phyloP scores from a whole-genome alignment of 1,140 invertebrate genomes.

The Drosophila varians region DNA sequence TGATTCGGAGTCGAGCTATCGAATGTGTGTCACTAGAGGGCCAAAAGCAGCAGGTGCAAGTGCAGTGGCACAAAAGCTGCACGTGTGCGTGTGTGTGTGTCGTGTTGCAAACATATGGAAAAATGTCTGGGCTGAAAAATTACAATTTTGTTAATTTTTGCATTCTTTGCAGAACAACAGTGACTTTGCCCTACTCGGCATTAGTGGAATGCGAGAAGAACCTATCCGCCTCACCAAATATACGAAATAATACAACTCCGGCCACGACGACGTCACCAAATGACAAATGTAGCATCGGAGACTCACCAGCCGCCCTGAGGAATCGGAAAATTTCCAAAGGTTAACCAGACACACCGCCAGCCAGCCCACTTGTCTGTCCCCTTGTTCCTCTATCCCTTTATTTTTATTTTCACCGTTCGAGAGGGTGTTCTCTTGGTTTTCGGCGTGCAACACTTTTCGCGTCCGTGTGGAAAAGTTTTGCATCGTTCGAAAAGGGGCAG shows the following conservation, averaged over 20 bases:
- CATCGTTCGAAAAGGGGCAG: constrained; percentile 52
- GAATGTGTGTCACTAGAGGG: constrained; percentile 65
- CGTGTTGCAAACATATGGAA: constrained; percentile 68
- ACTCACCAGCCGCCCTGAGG: constrained; percentile 48
- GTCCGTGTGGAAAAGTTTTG: constrained; percentile 49
- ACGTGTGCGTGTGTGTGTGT: constrained; percentile 22
- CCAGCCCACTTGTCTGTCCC: constrained; percentile 3
- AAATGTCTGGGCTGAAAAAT: constrained; percentile 11
- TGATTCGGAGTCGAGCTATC: constrained; percentile 16
- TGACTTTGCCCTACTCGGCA: constrained; percentile 8
- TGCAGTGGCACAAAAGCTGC: neutral
- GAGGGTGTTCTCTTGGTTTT: constrained; percentile 59
- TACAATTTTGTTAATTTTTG: constrained; percentile 26
- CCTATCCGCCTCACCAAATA: neutral
- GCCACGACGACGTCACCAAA: constrained; percentile 23
- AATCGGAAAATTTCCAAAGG: constrained; percentile 34
- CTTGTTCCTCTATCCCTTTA: constrained; percentile 8
- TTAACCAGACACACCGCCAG: constrained; percentile 19
- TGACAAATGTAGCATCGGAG: constrained; percentile 62
- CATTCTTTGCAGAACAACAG: constrained; percentile 54
- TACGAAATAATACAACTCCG: constrained; percentile 6
- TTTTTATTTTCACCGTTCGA: constrained; percentile 48
- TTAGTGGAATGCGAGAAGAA: constrained; percentile 11
- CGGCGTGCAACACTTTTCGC: constrained; percentile 59
- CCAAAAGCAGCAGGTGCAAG: constrained; percentile 17